Percentiles rank a stretch among this genome's conserved stretches.
These are phyloP conservation scores for Malurus alboscapulatus DNA, from an alignment of 2,113 vertebrate species.

Conservation along the genomic window DNA sequence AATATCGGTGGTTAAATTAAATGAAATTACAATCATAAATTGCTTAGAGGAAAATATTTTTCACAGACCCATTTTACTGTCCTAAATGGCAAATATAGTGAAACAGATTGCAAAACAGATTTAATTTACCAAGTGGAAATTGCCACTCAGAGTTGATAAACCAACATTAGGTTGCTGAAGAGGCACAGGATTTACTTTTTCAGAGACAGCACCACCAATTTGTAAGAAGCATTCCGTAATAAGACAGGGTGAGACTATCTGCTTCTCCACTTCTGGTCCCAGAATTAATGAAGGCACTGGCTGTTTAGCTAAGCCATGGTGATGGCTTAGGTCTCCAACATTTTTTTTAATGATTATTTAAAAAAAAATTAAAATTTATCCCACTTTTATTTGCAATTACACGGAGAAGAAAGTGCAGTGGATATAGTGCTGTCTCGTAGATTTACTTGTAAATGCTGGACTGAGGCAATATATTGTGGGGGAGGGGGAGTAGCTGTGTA, in stretches of 20 bases:
- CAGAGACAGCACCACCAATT: neutral
- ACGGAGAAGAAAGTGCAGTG: neutral
- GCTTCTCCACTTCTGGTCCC: neutral
- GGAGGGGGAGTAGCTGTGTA: neutral
- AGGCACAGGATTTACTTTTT: neutral
- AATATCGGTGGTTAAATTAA: neutral
- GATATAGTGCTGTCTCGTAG: neutral
- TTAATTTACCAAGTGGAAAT: constrained; percentile 50
- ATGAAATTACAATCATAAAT: neutral
- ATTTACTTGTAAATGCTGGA: neutral
- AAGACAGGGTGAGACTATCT: neutral
- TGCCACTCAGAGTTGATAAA: constrained; percentile 13
- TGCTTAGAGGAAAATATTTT: neutral
- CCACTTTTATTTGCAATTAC: neutral
- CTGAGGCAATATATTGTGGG: neutral
- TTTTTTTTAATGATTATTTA: neutral
- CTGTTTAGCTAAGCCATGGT: neutral
- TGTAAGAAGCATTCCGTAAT: neutral
- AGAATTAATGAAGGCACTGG: neutral
- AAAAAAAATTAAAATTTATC: neutral
- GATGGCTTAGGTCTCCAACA: neutral
- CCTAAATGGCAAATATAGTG: constrained; percentile 40
- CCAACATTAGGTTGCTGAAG: constrained; percentile 1
- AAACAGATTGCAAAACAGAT: constrained; percentile 45
- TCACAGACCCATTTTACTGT: neutral